These are phyloP conservation scores for Nasonia vitripennis DNA, from an alignment of 1,140 invertebrate species.

Conservation along the genomic window DNA sequence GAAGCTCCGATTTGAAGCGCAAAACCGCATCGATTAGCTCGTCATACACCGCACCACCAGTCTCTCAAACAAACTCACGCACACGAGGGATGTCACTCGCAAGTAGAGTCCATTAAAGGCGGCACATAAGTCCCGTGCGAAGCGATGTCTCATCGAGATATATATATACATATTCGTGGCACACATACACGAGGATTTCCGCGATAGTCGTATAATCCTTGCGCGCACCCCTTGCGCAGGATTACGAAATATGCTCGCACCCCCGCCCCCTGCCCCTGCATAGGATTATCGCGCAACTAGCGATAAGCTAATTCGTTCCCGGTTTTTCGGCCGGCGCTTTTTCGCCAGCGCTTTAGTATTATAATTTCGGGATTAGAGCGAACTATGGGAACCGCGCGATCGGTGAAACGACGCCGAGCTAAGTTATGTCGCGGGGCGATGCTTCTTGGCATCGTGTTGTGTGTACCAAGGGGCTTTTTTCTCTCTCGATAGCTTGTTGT, in stretches of 20 bases:
- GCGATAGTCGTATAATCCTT: constrained; percentile 55
- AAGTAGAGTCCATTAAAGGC: constrained; percentile 68
- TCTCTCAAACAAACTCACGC: background rate
- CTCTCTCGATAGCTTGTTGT: background rate
- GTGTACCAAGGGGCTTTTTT: background rate
- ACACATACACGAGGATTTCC: constrained; percentile 58
- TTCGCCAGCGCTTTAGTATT: constrained; percentile 44
- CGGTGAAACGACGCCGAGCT: background rate
- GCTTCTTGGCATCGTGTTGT: background rate
- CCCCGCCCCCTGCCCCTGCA: constrained; percentile 60
- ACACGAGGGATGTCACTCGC: constrained; percentile 26
- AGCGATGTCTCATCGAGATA: constrained; percentile 73
- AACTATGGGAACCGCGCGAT: constrained; percentile 52
- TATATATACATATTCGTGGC: constrained; percentile 48
- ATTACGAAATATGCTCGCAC: constrained; percentile 74
- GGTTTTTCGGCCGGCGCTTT: background rate
- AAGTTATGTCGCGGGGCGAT: constrained; percentile 3
- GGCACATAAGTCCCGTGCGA: constrained; percentile 72
- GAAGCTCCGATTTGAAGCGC: constrained; percentile 22
- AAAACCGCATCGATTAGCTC: constrained; percentile 25
- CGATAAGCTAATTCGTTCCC: constrained; percentile 73
- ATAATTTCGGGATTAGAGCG: constrained; percentile 50
- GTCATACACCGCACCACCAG: background rate
- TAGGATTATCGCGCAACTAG: constrained; percentile 65
- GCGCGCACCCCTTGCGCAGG: constrained; percentile 56